Percentiles rank a stretch among this genome's conserved stretches.
These are phyloP conservation scores for Coregonus sp. DNA, from an alignment of 2,797 vertebrate genomes.

Conservation along the genomic window DNA sequence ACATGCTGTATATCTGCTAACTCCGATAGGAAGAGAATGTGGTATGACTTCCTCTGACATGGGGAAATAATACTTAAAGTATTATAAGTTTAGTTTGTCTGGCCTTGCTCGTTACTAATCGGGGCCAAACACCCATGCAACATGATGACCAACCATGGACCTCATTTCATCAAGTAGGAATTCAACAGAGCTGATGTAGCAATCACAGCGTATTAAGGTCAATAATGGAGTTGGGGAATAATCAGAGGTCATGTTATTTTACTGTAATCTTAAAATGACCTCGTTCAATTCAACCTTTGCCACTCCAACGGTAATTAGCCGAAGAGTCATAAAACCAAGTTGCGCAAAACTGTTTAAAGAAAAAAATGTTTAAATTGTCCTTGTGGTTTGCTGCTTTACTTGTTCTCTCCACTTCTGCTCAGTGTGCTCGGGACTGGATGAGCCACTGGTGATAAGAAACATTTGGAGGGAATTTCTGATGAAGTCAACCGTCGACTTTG, in stretches of 20 bases:
- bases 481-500: constrained; percentile 56
- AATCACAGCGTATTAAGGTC: not conserved
- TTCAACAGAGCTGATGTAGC: not conserved
- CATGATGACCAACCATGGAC: not conserved
- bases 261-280: not conserved
- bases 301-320: not conserved
- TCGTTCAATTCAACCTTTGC: not conserved
- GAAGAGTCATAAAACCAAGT: not conserved
- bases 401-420: not conserved
- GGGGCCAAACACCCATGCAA: not conserved
- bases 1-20: not conserved
- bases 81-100: not conserved
- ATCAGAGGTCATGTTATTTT: not conserved
- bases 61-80: not conserved
- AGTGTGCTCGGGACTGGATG: constrained; percentile 20
- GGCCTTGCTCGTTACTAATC: not conserved
- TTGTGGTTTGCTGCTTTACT: not conserved
- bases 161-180: not conserved
- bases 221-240: not conserved
- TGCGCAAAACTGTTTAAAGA: not conserved
- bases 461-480: constrained; percentile 49
- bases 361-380: not conserved
- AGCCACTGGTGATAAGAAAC: constrained; percentile 44
- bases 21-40: not conserved
- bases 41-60: not conserved